A percentile compares a stretch with the other conserved stretches of the same genome.
phyloP scores from a whole-genome alignment of 2,888 invertebrate species.

The Parnassius apollo region DNA sequence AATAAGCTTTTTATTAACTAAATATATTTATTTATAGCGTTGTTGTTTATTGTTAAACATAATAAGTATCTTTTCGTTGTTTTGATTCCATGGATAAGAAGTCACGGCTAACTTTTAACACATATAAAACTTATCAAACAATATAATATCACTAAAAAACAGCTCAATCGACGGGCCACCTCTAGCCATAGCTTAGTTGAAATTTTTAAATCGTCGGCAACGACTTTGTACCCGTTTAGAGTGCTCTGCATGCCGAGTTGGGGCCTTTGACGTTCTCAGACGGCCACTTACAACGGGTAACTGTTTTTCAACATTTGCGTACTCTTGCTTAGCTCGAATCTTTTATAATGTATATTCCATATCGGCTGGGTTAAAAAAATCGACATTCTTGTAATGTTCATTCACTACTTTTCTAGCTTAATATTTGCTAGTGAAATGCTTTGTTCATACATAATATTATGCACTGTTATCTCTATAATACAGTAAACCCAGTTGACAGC shows the following conservation, averaged over 20 bases:
- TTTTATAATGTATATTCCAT: conserved; percentile 23
- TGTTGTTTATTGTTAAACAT: neutral
- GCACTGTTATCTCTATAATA: too few species aligned
- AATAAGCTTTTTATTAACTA: too few species aligned
- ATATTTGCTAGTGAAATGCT: too few species aligned
- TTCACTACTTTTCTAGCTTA: neutral
- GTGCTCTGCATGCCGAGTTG: conserved; percentile 53
- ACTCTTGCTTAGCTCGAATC: conserved; percentile 36
- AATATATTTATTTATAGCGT: too few species aligned
- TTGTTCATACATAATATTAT: too few species aligned
- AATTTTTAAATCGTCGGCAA: conserved; percentile 52
- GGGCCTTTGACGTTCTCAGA: conserved; percentile 65
- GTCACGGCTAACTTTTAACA: neutral
- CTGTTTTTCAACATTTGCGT: conserved; percentile 54
- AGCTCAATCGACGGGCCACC: conserved; percentile 22
- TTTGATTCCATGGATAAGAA: neutral
- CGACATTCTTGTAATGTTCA: neutral
- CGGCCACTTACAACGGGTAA: conserved; percentile 65
- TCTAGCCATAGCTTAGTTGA: conserved; percentile 44
- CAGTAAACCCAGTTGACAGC: too few species aligned
- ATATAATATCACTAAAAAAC: conserved; percentile 12
- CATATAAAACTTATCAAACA: neutral
- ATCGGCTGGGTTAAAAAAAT: conserved; percentile 11
- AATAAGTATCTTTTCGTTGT: neutral
- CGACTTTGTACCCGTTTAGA: conserved; percentile 50